Conservation (phyloP, 1,140 invertebrate species). For the Papilio dardanus region DNA sequence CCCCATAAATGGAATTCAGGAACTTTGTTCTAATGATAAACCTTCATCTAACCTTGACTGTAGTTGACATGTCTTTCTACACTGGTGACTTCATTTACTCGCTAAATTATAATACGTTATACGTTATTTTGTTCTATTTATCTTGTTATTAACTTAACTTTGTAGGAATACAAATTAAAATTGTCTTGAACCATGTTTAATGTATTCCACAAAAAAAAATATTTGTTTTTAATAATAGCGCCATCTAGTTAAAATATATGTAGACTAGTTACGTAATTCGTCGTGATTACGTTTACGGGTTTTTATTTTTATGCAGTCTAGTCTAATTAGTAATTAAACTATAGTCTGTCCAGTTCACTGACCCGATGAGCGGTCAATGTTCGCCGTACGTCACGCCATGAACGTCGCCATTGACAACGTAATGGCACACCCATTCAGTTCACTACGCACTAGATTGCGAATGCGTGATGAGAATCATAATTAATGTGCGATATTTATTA, state of each 20-base stretch:
- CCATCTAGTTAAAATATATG: not conserved
- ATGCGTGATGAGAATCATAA: constrained; percentile 1
- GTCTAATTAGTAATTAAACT: not conserved
- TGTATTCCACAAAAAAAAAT: no score
- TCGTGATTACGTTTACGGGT: not conserved
- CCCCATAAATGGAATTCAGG: not conserved
- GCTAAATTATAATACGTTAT: not conserved
- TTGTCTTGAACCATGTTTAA: no score
- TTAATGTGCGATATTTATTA: constrained; percentile 3
- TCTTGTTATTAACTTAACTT: no score
- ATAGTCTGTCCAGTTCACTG: not conserved
- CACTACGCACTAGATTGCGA: constrained; percentile 10
- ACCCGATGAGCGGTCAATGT: not conserved
- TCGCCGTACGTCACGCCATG: constrained; percentile 5
- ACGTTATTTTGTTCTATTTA: not conserved
- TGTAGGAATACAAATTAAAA: no score
- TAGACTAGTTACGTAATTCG: not conserved
- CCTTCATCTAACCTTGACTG: not conserved
- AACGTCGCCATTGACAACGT: not conserved
- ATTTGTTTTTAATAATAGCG: not conserved
- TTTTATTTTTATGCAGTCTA: not conserved
- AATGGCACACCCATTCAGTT: constrained; percentile 7
- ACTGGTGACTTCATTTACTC: not conserved
- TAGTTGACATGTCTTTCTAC: not conserved
- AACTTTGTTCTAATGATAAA: not conserved